Conservation (phyloP, 2,113 vertebrate genomes). For the Pao palembangensis region DNA sequence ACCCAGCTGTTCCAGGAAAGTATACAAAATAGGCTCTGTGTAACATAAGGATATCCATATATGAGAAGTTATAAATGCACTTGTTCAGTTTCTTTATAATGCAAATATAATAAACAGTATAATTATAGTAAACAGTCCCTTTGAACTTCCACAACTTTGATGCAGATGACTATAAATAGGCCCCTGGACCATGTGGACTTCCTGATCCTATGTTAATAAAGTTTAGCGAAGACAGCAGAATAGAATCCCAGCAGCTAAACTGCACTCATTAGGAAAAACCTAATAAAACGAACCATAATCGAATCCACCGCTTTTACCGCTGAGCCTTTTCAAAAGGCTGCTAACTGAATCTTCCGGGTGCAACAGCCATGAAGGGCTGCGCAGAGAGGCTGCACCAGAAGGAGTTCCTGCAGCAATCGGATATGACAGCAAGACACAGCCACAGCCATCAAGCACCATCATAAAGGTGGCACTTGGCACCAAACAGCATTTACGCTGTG, state of each 20-base stretch:
- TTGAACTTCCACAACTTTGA: constrained; percentile 26
- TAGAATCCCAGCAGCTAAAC: constrained; percentile 56
- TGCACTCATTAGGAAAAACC: constrained; percentile 69
- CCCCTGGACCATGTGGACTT: constrained; percentile 46
- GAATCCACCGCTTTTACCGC: constrained; percentile 73
- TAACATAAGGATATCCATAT: no score
- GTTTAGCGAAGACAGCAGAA: constrained; percentile 61
- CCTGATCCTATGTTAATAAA: constrained; percentile 52
- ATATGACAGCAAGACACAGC: constrained; percentile 52
- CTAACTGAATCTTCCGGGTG: constrained; percentile 62
- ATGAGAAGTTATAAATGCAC: no score
- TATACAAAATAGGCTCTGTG: no score
- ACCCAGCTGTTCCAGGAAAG: not conserved
- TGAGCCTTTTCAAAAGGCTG: constrained; percentile 50
- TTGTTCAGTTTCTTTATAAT: no score
- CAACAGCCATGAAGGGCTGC: constrained; percentile 38
- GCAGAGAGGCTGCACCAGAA: constrained; percentile 65
- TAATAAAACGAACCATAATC: constrained; percentile 74
- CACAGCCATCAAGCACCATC: constrained; percentile 26
- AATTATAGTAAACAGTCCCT: not conserved
- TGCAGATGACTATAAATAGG: constrained; percentile 37
- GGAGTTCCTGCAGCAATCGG: constrained; percentile 67
- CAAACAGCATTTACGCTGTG: constrained; percentile 20
- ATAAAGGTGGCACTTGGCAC: constrained; percentile 49
- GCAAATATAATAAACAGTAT: no score